Percentiles rank a stretch among this genome's conserved stretches.
Evolutionary conservation across 2,797 vertebrate species (phyloP).

Genomic region (Cheirogaleus major): DNA sequence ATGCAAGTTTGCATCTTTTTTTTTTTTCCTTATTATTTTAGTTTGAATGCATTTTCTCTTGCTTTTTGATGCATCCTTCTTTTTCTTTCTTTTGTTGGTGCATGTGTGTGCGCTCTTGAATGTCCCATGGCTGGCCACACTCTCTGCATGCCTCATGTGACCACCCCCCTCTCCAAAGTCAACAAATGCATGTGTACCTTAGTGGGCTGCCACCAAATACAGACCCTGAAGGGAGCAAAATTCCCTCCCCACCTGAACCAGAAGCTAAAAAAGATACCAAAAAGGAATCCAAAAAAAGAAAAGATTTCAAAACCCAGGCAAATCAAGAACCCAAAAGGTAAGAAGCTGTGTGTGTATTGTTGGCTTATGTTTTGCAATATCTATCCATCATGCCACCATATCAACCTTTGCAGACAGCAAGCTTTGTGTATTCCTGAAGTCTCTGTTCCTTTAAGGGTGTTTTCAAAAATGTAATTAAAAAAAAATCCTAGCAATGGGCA

Average conservation of each 20-base stretch:
- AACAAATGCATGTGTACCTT: constrained; percentile 90
- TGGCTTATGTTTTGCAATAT: constrained; percentile 56
- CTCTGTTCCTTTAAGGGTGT: background rate
- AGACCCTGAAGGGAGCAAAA: constrained; percentile 88
- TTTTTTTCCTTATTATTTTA: constrained; percentile 84
- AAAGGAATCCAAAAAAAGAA: constrained; percentile 97
- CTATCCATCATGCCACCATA: background rate
- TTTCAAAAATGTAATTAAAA: background rate
- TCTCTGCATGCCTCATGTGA: constrained; percentile 81
- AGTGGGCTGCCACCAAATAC: constrained; percentile 90
- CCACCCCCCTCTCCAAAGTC: constrained; percentile 90
- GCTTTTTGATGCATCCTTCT: constrained; percentile 86
- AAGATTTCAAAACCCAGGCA: constrained; percentile 90
- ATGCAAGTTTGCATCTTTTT: constrained; percentile 79
- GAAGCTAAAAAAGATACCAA: constrained; percentile 93
- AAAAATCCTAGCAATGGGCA: rapidly evolving
- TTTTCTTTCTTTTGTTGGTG: constrained; percentile 83
- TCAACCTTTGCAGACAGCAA: constrained; percentile 25
- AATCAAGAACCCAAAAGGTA: constrained; percentile 93
- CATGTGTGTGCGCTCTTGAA: constrained; percentile 85
- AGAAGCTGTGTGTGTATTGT: constrained; percentile 80
- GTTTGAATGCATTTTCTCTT: constrained; percentile 82
- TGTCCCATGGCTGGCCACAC: constrained; percentile 88
- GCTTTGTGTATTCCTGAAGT: background rate
- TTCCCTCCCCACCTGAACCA: constrained; percentile 86